Base-by-base conservation (phyloP, 2,888 invertebrate genomes). In the Acanthacorydalis orientalis region DNA sequence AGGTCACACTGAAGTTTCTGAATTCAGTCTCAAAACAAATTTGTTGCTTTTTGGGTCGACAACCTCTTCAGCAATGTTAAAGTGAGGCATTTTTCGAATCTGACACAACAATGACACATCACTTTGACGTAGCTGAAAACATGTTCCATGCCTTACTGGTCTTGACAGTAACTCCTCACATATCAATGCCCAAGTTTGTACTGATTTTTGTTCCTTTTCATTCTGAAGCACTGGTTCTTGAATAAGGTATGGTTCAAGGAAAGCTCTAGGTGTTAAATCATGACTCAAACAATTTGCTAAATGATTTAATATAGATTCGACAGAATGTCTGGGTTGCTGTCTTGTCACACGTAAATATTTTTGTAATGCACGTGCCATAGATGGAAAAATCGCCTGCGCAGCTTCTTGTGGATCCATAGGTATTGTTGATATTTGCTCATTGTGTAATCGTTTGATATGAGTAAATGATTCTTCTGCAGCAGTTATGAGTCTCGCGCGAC, bases 381-480 rank as follows among this genome's bases (percentile, higher is more conserved):
- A 92, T 2, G 96, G 96, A 62, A 98, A 97, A 48, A 98, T 91
- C 0, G 96, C 92, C 64, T 93, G 91, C 0, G 97, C 97, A 4
- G 97, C 96, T 68, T 96, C 96, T 57, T 89, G 80, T 0, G 96
- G 86, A 60, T 95, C 92, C 72, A 98, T 82, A 0, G 87, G 84
- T 50, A 85, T 78, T 0, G 88, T 84, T 0, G 88, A 82, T 32
- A 37, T 14, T 7, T 76, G 72, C 54, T 77, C 78, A 50, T 77
- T 75, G 53, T 78, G 69, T 51, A 93, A 77, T 35, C 95, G 74
- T 58, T 90, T 85, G 53, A 98, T 92, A 61, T 97, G 96, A 10
- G 95, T 92, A 65, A 98, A 98, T 1, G 97, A 95, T 61, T 98
- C 97, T 65, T 98, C 97, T 0, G 95, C 87, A 1, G 96, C 92